Percentiles rank a stretch among this genome's conserved stretches.
Evolutionary conservation across 2,888 invertebrate species (phyloP).

Genomic region (Sisyra terminalis): DNA sequence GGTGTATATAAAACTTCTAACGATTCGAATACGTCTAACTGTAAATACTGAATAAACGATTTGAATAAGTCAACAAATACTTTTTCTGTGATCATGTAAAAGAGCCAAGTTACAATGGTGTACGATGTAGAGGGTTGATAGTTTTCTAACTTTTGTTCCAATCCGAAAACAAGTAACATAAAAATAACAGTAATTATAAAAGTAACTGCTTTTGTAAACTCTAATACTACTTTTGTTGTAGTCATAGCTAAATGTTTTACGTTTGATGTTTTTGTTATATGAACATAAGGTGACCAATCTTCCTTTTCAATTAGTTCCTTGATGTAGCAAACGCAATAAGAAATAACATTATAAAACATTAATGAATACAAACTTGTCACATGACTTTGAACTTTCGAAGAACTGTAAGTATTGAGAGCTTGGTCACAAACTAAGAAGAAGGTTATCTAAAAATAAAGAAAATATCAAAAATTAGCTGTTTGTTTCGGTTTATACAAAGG

Average conservation of each 20-base stretch:
- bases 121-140: conserved; percentile 53
- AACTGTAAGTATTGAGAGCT: conserved; percentile 34
- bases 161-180: conserved; percentile 53
- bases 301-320: conserved; percentile 56
- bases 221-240: conserved; percentile 61
- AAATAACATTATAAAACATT: conserved; percentile 68
- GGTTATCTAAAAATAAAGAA: conserved; percentile 34
- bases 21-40: conserved; percentile 47
- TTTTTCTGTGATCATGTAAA: conserved; percentile 55
- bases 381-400: conserved; percentile 22
- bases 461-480: too few species aligned
- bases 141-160: conserved; percentile 58
- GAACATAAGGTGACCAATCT: conserved; percentile 62
- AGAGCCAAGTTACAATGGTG: conserved; percentile 45
- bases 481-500: too few species aligned
- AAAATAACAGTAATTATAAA: conserved; percentile 63
- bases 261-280: conserved; percentile 47
- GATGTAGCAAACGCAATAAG: conserved; percentile 60
- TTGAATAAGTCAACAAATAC: conserved; percentile 52
- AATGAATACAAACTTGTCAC: conserved; percentile 58
- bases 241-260: conserved; percentile 68
- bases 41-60: conserved; percentile 35
- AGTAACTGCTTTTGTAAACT: conserved; percentile 69
- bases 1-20: conserved; percentile 54
- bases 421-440: conserved; percentile 59